Conservation (phyloP, 2,113 vertebrate genomes). For the Amazona vittata region DNA sequence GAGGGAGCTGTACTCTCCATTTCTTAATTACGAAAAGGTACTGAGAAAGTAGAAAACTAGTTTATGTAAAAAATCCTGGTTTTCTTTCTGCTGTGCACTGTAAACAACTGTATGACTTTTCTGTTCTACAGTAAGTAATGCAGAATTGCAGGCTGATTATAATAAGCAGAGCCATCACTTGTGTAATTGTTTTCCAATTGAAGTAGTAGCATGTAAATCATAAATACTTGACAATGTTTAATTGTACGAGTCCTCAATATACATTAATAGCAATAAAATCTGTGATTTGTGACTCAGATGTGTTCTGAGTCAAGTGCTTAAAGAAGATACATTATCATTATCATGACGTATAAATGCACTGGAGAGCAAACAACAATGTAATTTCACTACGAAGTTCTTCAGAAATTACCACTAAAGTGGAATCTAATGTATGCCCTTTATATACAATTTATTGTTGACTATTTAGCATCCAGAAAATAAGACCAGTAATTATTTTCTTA, state of each 20-base stretch:
- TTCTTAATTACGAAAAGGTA: neutral
- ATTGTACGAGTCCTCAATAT: slow-evolving; percentile 48
- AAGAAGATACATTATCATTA: slow-evolving; percentile 66
- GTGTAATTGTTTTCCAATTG: slow-evolving; percentile 39
- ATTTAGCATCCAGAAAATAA: slow-evolving; percentile 31
- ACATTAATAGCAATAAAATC: slow-evolving; percentile 57
- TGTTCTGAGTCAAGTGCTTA: slow-evolving; percentile 70
- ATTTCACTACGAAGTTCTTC: slow-evolving; percentile 57
- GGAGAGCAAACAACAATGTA: slow-evolving; percentile 61
- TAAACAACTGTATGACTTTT: slow-evolving; percentile 43
- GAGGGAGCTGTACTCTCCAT: neutral
- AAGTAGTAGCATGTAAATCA: slow-evolving; percentile 41
- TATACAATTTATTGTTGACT: slow-evolving; percentile 28
- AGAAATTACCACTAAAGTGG: slow-evolving; percentile 49
- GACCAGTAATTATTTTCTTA: slow-evolving; percentile 12
- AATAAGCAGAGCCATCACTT: slow-evolving; percentile 37
- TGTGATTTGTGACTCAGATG: slow-evolving; percentile 60
- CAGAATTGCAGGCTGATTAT: slow-evolving; percentile 45
- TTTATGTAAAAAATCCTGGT: neutral
- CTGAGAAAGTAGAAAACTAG: neutral
- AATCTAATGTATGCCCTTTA: slow-evolving; percentile 15
- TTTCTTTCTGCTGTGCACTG: slow-evolving; percentile 15
- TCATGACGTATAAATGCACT: slow-evolving; percentile 59
- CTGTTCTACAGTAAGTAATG: slow-evolving; percentile 41
- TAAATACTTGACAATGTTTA: slow-evolving; percentile 59